These are phyloP conservation scores for Papilio machaon DNA, from an alignment of 1,140 invertebrate genomes.

Conservation along the genomic window DNA sequence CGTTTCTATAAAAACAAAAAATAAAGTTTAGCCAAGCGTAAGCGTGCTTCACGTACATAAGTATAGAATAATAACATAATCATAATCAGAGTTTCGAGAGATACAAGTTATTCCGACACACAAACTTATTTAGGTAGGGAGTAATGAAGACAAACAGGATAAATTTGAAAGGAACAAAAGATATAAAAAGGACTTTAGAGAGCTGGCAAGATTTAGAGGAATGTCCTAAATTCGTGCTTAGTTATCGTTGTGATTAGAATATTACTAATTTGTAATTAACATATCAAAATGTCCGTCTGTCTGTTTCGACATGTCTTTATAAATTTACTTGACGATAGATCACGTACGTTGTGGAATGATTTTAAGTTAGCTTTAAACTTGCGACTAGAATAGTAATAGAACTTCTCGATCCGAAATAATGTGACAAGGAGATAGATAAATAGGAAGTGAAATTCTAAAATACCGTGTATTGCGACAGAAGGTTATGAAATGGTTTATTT, in stretches of 20 bases:
- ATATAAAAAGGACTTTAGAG: conserved; percentile 58
- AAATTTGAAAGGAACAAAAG: conserved; percentile 66
- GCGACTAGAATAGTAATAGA: too few species aligned
- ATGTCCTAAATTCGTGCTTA: conserved; percentile 30
- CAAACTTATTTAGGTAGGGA: conserved; percentile 59
- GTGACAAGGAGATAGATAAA: too few species aligned
- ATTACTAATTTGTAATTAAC: not conserved
- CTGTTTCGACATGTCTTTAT: not conserved
- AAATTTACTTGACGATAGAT: not conserved
- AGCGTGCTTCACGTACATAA: not conserved
- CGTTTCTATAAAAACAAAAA: not conserved
- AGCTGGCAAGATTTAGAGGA: conserved; percentile 45
- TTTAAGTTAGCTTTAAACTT: too few species aligned
- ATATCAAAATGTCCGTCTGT: not conserved
- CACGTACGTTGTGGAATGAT: too few species aligned
- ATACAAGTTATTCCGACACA: conserved; percentile 50
- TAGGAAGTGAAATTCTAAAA: too few species aligned
- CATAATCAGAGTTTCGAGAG: conserved; percentile 42
- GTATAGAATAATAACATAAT: conserved; percentile 41
- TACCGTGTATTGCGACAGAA: too few species aligned
- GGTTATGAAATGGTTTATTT: not conserved
- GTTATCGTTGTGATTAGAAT: conserved; percentile 41
- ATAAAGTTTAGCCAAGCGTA: not conserved
- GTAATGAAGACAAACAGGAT: conserved; percentile 64
- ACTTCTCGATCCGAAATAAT: too few species aligned